Evolutionary conservation across 2,113 vertebrate genomes (phyloP), one percentile per base, ranked within the genome.

Genomic region (Camarhynchus parvulus): DNA sequence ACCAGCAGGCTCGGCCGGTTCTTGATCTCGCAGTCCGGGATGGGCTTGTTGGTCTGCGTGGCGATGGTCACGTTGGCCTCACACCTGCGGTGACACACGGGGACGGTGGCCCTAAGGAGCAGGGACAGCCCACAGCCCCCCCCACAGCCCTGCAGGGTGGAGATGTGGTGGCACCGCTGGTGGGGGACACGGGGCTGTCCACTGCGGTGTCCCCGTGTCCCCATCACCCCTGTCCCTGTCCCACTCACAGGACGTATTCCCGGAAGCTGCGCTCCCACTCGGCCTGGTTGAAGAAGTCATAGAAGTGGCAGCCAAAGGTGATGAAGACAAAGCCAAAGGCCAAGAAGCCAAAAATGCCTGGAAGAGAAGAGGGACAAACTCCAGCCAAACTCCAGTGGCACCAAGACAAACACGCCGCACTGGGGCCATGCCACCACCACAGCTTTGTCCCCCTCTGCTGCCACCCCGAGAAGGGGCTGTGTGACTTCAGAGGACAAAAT

Each of bases 221-320:
- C 49, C 0, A 22, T 24, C 2, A 0, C 27, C 46, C 83, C n/a
- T 1, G 6, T 3, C 42, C 66, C 52, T 0, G 2, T 64, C 22
- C 44, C 68, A 98, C 99, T 98, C 96, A 99, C 99, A 99, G 96
- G 53, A 99, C 99, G 5, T 99, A 99, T 97, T 99, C 99, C 94
- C 99, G 98, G 97, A 99, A 99, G 97, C 99, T 99, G 55, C 98
- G 98, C 93, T 99, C 99, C 99, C 99, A 99, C 83, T 99, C 99
- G 0, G 99, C 99, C 97, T 99, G 99, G 98, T 99, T 99, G 98
- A 99, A 99, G 98, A 99, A 99, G 97, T 99, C 99, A 3, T 99
- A 99, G 97, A 99, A 99, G 92, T 99, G 99, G 96, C 99, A 99
- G 86, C 98, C 99, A 31, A 99, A 99, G 14, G 99, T 99, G 98